A percentile compares a stretch with the other conserved stretches of the same genome.
phyloP scores from a whole-genome alignment of 2,888 invertebrate species.

The Ctenicera cuprea region DNA sequence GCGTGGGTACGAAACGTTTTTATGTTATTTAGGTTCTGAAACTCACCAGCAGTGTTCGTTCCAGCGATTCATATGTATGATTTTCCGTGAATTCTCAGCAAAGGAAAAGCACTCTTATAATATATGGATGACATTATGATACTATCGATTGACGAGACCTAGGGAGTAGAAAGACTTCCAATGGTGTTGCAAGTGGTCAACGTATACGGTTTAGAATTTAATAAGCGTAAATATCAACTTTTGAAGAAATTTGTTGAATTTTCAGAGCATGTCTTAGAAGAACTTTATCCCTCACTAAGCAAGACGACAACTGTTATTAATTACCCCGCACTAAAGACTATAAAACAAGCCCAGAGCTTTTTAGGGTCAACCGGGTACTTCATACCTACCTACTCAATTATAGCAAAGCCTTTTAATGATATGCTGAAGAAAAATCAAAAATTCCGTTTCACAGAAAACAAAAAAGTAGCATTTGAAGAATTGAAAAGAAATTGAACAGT shows the following conservation, averaged over 20 bases:
- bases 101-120: conserved; percentile 45
- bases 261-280: conserved; percentile 60
- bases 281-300: too few relatives aligned
- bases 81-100: conserved; percentile 60
- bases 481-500: neutral
- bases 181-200: conserved; percentile 57
- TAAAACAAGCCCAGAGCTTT: neutral
- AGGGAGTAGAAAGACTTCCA: conserved; percentile 60
- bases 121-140: conserved; percentile 54
- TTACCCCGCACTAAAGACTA: conserved; percentile 9
- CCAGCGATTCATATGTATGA: conserved; percentile 61
- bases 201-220: conserved; percentile 61
- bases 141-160: conserved; percentile 49
- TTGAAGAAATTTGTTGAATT: conserved; percentile 18
- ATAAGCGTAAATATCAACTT: conserved; percentile 64
- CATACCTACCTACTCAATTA: conserved; percentile 60
- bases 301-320: neutral
- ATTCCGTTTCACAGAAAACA: neutral
- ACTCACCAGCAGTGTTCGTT: conserved; percentile 66
- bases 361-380: conserved; percentile 7
- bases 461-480: neutral
- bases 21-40: conserved; percentile 69
- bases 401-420: conserved; percentile 64
- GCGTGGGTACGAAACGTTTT: too few relatives aligned
- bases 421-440: conserved; percentile 53